Conservation (phyloP, 2,888 invertebrate genomes). For the Plagodis dolabraria region DNA sequence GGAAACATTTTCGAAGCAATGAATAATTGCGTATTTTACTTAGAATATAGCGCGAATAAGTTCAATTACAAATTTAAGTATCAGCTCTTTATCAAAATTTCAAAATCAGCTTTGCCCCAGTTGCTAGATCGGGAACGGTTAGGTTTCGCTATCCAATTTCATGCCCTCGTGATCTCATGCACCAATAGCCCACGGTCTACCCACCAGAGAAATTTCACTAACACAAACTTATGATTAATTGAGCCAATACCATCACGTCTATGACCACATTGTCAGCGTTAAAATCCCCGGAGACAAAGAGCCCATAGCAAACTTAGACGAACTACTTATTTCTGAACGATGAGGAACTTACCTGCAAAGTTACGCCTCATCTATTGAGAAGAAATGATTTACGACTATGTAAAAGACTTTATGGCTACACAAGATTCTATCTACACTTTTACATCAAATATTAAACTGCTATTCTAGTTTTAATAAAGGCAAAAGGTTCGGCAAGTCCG, state of each 20-base stretch:
- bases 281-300: conserved; percentile 46
- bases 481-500: conserved; percentile 50
- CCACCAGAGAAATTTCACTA: conserved; percentile 80
- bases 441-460: conserved; percentile 45
- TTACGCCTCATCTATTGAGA: conserved; percentile 32
- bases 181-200: conserved; percentile 65
- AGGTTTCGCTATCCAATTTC: conserved; percentile 80
- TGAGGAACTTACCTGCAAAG: conserved; percentile 26
- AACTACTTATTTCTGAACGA: conserved; percentile 27
- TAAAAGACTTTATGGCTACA: conserved; percentile 53
- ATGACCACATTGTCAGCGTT: conserved; percentile 55
- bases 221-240: conserved; percentile 84
- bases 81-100: conserved; percentile 40
- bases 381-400: conserved; percentile 39
- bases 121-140: conserved; percentile 64
- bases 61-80: conserved; percentile 30
- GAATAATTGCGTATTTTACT: not conserved
- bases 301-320: conserved; percentile 39
- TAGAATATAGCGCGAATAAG: conserved; percentile 8
- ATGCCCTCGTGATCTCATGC: conserved; percentile 79
- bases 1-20: no score
- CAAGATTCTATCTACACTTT: conserved; percentile 15
- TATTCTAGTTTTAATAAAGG: conserved; percentile 31
- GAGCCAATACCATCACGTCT: conserved; percentile 77
- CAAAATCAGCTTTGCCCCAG: conserved; percentile 69